Conservation (phyloP, 2,113 vertebrate genomes). For the Cebus imitator region DNA sequence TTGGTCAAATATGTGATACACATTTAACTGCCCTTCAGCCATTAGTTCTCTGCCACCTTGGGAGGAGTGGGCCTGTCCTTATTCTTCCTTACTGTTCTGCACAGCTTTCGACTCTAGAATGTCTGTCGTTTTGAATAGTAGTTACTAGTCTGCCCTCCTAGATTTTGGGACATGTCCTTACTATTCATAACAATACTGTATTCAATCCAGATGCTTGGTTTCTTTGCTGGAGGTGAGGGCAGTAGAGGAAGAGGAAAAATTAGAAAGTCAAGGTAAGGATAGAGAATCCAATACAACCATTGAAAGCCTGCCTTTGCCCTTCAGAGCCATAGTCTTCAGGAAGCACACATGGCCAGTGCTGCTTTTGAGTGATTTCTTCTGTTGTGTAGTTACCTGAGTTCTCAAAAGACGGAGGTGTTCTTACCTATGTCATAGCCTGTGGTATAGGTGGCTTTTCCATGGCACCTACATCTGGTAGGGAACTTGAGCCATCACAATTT, state of each 20-base stretch:
- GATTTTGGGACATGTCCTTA: neutral
- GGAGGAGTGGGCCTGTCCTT: neutral
- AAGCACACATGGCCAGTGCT: rapidly evolving
- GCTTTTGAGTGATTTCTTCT: neutral
- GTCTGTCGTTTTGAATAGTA: neutral
- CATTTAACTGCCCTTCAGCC: neutral
- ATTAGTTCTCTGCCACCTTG: neutral
- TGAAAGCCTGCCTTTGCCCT: neutral
- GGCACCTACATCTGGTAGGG: neutral
- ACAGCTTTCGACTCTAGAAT: neutral
- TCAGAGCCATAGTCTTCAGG: neutral
- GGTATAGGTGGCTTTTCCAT: neutral
- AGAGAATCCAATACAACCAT: no score
- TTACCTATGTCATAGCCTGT: neutral
- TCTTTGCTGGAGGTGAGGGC: neutral
- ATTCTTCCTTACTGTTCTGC: neutral
- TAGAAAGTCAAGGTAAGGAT: neutral
- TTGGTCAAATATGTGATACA: neutral
- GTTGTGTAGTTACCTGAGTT: neutral
- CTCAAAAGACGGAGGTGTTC: neutral
- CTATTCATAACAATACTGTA: neutral
- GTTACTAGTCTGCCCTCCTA: neutral
- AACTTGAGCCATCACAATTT: neutral
- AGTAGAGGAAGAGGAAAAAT: neutral
- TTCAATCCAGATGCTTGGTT: neutral